phyloP scores from a whole-genome alignment of 2,888 invertebrate genomes.

The Cremastobaeus sp. region DNA sequence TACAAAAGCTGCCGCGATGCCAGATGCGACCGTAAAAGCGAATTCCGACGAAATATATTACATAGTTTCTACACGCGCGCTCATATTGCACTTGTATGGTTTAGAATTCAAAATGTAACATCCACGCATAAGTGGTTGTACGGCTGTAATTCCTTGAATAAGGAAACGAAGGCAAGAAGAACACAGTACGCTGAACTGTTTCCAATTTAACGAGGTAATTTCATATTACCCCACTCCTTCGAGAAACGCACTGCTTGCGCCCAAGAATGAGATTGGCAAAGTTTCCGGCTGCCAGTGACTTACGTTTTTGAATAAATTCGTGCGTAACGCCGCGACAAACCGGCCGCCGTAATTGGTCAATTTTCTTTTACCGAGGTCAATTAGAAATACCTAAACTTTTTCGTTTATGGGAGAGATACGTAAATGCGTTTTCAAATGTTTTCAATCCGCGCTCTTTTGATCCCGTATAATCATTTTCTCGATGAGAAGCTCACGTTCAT shows the following conservation, averaged over 20 bases:
- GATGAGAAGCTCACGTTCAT: too few species aligned
- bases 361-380: slow-evolving; percentile 16
- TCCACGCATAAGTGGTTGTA: slow-evolving; percentile 59
- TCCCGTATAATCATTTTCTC: too few species aligned
- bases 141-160: slow-evolving; percentile 54
- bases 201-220: slow-evolving; percentile 74
- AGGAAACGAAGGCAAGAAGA: slow-evolving; percentile 58
- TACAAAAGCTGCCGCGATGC: slow-evolving; percentile 41
- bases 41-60: slow-evolving; percentile 54
- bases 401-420: too few species aligned
- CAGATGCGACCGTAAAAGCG: slow-evolving; percentile 60
- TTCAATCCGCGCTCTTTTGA: too few species aligned
- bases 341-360: slow-evolving; percentile 19
- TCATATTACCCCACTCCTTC: slow-evolving; percentile 68
- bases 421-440: too few species aligned
- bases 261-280: slow-evolving; percentile 71
- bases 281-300: slow-evolving; percentile 67
- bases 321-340: slow-evolving; percentile 35
- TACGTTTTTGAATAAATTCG: slow-evolving; percentile 70
- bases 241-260: slow-evolving; percentile 63
- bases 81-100: slow-evolving; percentile 57
- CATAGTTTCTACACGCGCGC: slow-evolving; percentile 51
- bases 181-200: slow-evolving; percentile 66
- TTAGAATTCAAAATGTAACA: slow-evolving; percentile 60
- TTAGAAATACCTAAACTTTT: too few species aligned